Conservation (phyloP, 2,888 invertebrate species). For the Maniola hyperantus region DNA sequence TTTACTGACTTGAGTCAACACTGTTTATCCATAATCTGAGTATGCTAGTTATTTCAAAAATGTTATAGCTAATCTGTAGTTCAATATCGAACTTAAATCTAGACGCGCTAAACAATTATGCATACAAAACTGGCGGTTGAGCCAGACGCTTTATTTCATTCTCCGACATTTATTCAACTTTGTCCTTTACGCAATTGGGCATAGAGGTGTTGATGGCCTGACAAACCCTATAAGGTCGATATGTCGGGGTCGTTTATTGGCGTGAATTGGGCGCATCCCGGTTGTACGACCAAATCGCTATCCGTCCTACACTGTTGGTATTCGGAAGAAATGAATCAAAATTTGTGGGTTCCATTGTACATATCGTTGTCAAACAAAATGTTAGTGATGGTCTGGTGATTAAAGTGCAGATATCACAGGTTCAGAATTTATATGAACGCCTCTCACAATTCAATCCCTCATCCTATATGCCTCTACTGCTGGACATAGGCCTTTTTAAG, state of each 20-base stretch:
- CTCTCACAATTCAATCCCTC: background rate
- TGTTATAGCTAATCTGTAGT: background rate
- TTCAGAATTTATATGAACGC: background rate
- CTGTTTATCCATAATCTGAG: background rate
- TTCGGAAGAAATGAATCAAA: constrained; percentile 26
- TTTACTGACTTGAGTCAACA: no score
- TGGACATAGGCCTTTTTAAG: no score
- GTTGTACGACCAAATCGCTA: constrained; percentile 77
- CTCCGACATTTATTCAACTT: constrained; percentile 51
- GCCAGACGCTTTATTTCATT: constrained; percentile 31
- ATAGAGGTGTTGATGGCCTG: constrained; percentile 56
- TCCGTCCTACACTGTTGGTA: constrained; percentile 69
- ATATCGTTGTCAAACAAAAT: background rate
- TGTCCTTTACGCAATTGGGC: constrained; percentile 55
- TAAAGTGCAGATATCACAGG: background rate
- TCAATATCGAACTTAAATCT: constrained; percentile 28
- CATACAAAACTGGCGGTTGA: constrained; percentile 27
- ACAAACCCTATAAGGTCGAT: constrained; percentile 61
- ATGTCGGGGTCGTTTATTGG: constrained; percentile 77
- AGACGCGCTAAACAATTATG: constrained; percentile 29
- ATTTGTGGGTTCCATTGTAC: constrained; percentile 21
- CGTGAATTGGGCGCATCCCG: constrained; percentile 82
- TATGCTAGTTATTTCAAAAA: background rate
- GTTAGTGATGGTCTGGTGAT: constrained; percentile 8
- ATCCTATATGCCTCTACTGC: no score